Conservation (phyloP, 2,797 vertebrate genomes). For the Hybognathus amarus region DNA sequence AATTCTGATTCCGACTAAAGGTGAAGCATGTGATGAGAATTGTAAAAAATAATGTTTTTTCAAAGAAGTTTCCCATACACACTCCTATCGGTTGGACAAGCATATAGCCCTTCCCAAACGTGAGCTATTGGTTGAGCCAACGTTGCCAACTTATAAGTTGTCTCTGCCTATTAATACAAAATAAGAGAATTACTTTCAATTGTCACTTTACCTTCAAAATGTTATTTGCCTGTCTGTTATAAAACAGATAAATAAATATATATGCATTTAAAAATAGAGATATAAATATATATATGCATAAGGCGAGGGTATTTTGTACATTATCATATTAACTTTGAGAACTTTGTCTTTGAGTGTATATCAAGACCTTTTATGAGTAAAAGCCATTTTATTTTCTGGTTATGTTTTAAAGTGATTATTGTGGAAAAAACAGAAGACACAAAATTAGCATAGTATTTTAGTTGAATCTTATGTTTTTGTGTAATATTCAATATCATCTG, state of each 20-base stretch:
- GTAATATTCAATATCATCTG: constrained; percentile 28
- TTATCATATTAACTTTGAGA: background rate
- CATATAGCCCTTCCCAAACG: background rate
- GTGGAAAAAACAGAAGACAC: background rate
- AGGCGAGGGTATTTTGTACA: background rate
- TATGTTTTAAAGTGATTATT: background rate
- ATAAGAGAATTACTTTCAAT: background rate
- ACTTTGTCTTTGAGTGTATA: constrained; percentile 53
- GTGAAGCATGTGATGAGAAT: constrained; percentile 18
- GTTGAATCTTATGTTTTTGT: constrained; percentile 35
- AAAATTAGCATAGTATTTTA: background rate
- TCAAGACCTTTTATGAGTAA: constrained; percentile 70
- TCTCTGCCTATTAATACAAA: background rate
- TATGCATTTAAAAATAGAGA: too few species aligned
- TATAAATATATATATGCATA: too few species aligned
- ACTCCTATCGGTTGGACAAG: background rate
- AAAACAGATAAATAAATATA: background rate
- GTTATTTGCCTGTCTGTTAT: background rate
- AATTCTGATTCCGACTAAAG: constrained; percentile 11
- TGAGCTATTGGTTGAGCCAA: background rate
- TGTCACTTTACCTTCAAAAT: background rate
- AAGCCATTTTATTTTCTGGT: constrained; percentile 62
- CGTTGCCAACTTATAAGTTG: background rate
- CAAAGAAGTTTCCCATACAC: background rate
- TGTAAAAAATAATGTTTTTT: constrained; percentile 9